Base-by-base conservation (phyloP, 2,888 invertebrate species). In the Pammene fasciana region DNA sequence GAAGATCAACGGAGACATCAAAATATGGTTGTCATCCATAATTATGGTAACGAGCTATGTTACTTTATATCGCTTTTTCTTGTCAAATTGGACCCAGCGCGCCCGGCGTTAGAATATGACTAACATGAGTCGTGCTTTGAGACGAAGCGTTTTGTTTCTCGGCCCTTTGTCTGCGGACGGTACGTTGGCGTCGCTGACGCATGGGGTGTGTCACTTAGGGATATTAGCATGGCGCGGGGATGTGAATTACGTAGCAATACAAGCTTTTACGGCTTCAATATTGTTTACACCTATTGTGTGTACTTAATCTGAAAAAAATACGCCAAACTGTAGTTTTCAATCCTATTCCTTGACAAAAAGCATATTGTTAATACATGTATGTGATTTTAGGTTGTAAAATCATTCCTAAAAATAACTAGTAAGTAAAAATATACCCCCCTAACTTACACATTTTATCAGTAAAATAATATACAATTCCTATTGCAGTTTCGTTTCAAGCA, bases 81-180 rank as follows among this genome's bases (percentile, higher is more conserved):
- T 16, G 13, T 52, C 4, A 26, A 52, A 13, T 11, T 13, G 26
- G 2, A 26, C 18, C 38, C 34, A 16, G 6, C 41, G 18, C 11
- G 34, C 52, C 26, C 7, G 10, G 41, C 75, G 79, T 76, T 78
- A 79, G 78, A 79, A 79, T 76, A 80, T 65, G 65, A 72, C 85
- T 87, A 79, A 79, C 76, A 80, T 65, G 65, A 72, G 85, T 87
- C 86, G 85, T 89, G 81, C 86, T 81, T 75, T 79, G 83, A 87
- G 85, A 86, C 82, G 84, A 76, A 79, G 76, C 83, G 85, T 88
- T 90, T 89, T 89, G 88, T 89, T 86, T 81, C 75, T 73, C 75
- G 72, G 74, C 79, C 83, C 83, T 85, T 82, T 86, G 82, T 62
- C n/a, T 83, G 76, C 75, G 76, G 74, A 70, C 74, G 72, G 75